phyloP scores from a whole-genome alignment of 2,797 vertebrate species.

The Tinamus major region DNA sequence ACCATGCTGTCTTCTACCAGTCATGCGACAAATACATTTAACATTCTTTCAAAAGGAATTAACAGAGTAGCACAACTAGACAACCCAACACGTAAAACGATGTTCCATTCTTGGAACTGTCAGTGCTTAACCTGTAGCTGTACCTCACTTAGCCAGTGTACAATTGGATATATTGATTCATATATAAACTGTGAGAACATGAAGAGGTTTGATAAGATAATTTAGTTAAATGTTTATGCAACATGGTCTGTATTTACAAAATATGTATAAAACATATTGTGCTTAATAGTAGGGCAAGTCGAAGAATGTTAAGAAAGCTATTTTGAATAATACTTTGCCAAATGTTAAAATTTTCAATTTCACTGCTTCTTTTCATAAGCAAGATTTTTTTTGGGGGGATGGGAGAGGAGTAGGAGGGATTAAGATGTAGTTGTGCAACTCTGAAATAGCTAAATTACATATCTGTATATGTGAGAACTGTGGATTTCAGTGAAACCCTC shows the following conservation, averaged over 20 bases:
- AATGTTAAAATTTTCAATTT: constrained; percentile 28
- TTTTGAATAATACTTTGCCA: constrained; percentile 46
- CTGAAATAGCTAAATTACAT: not conserved
- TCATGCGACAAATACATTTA: constrained; percentile 45
- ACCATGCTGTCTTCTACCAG: constrained; percentile 20
- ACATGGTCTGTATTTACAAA: constrained; percentile 26
- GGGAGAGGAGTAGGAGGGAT: too few species aligned
- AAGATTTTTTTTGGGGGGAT: not conserved
- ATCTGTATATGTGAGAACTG: not conserved
- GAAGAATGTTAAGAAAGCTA: constrained; percentile 46
- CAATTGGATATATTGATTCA: not conserved
- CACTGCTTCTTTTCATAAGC: not conserved
- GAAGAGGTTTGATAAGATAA: constrained; percentile 19
- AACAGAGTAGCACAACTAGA: not conserved
- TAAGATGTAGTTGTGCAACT: not conserved
- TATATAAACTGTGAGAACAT: not conserved
- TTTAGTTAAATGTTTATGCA: constrained; percentile 39
- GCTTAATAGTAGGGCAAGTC: constrained; percentile 31
- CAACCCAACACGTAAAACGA: not conserved
- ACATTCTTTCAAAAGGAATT: not conserved
- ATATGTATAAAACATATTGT: constrained; percentile 40
- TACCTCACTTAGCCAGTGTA: not conserved
- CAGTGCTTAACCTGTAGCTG: not conserved
- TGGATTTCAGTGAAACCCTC: not conserved
- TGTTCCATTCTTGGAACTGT: not conserved